phyloP scores from a whole-genome alignment of 2,888 invertebrate genomes.

The Lottia gigantea region DNA sequence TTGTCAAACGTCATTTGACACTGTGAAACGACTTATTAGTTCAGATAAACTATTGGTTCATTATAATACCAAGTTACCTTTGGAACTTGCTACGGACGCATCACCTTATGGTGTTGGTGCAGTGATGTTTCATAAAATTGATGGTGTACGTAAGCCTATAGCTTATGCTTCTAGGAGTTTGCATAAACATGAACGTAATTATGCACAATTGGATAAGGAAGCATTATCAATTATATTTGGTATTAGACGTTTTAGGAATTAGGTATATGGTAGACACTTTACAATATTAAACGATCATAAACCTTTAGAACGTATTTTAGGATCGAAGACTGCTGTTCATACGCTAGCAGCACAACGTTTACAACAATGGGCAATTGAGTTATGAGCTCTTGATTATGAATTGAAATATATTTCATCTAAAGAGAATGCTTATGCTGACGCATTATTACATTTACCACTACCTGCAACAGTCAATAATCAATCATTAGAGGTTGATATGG shows the following conservation, averaged over 20 bases:
- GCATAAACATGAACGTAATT: constrained; percentile 3
- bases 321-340: not conserved
- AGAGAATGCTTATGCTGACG: not conserved
- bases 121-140: constrained; percentile 22
- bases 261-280: not conserved
- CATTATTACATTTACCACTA: not conserved
- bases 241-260: not conserved
- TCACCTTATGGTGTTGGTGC: constrained; percentile 26
- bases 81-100: constrained; percentile 22
- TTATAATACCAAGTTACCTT: constrained; percentile 17
- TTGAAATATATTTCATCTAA: not conserved
- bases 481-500: not conserved
- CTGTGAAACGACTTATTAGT: constrained; percentile 12
- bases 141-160: constrained; percentile 55
- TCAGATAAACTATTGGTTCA: constrained; percentile 21
- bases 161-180: constrained; percentile 38
- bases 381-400: not conserved
- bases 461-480: not conserved
- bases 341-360: not conserved
- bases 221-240: constrained; percentile 14
- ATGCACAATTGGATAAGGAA: constrained; percentile 39
- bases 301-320: constrained; percentile 6
- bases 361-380: not conserved
- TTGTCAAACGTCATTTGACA: constrained; percentile 1
- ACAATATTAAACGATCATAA: not conserved